Evolutionary conservation across 2,113 vertebrate genomes (phyloP).

Genomic region (Melospiza melodia): DNA sequence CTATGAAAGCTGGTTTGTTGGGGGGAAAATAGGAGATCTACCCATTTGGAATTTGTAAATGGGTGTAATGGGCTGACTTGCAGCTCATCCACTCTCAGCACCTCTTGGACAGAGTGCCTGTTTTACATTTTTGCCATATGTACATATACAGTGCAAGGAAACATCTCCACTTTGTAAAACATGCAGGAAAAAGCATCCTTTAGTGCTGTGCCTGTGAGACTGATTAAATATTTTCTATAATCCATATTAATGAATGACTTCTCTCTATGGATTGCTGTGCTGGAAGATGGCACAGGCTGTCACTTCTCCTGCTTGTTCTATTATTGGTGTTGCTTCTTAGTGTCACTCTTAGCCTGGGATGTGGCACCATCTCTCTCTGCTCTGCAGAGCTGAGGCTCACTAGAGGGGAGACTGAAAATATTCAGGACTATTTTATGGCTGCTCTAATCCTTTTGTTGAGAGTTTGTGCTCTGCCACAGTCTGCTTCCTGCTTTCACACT

Average conservation of each 20-base stretch:
- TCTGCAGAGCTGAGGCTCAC: neutral
- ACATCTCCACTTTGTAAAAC: neutral
- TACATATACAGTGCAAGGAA: neutral
- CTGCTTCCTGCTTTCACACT: neutral
- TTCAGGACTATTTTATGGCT: neutral
- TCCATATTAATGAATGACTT: neutral
- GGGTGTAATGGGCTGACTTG: neutral
- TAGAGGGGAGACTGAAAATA: neutral
- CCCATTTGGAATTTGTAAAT: neutral
- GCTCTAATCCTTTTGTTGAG: neutral
- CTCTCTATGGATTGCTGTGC: neutral
- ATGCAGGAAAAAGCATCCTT: neutral
- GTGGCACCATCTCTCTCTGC: neutral
- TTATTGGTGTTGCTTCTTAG: neutral
- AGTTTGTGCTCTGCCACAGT: neutral
- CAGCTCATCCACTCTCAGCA: neutral
- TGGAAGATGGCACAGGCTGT: neutral
- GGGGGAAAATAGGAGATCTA: neutral
- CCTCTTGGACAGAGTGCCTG: neutral
- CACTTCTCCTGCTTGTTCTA: neutral
- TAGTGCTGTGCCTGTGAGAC: neutral
- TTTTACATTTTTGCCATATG: neutral
- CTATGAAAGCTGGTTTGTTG: neutral
- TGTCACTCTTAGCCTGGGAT: neutral
- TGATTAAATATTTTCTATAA: slow-evolving; percentile 15